A percentile compares a stretch with the other conserved stretches of the same genome.
Conservation (phyloP, 2,797 vertebrate species). For the Agapornis canus region DNA sequence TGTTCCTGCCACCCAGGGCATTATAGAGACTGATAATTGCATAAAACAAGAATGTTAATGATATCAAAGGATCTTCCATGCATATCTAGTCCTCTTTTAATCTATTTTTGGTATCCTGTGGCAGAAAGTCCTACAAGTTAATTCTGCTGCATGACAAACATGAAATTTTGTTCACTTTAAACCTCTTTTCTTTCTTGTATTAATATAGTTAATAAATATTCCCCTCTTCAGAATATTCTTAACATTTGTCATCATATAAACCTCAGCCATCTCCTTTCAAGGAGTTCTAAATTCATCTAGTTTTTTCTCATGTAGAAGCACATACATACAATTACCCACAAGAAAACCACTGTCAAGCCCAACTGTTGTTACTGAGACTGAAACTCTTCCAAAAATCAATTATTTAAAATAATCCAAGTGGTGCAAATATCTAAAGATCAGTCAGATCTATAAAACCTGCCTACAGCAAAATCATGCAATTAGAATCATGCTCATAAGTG, state of each 20-base stretch:
- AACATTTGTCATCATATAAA: background rate
- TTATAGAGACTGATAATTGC: background rate
- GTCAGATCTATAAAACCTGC: constrained; percentile 67
- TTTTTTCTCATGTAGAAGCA: background rate
- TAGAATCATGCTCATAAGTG: constrained; percentile 73
- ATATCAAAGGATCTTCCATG: background rate
- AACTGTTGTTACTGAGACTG: constrained; percentile 33
- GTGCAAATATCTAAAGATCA: constrained; percentile 62
- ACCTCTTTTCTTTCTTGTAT: background rate
- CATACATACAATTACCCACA: background rate
- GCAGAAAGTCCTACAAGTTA: background rate
- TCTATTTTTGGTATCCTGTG: background rate
- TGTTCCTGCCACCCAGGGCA: background rate
- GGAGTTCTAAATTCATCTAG: background rate
- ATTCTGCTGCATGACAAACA: background rate
- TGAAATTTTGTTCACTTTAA: background rate
- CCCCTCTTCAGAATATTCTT: background rate
- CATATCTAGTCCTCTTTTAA: background rate
- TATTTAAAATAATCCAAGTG: constrained; percentile 64
- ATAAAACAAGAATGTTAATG: background rate
- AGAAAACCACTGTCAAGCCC: background rate
- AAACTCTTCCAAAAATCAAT: constrained; percentile 65
- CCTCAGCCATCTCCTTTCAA: background rate
- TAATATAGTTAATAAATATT: background rate
- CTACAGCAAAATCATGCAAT: constrained; percentile 71